Evolutionary conservation across 2,888 invertebrate genomes (phyloP).

Genomic region (Dryobotodes eremita): DNA sequence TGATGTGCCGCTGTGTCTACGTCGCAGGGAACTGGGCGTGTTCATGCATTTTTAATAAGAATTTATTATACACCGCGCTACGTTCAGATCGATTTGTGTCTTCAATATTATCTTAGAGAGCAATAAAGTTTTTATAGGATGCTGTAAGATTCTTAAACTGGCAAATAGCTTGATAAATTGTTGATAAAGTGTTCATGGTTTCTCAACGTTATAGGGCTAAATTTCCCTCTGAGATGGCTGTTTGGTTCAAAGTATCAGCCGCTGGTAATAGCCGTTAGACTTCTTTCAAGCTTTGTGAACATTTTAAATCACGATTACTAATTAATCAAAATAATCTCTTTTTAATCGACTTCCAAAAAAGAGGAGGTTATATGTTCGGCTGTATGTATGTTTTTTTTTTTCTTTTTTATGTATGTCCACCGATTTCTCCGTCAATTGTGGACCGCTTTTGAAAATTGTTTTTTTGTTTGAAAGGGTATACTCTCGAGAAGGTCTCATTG

Average conservation of each 20-base stretch:
- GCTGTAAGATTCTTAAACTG: conserved; percentile 8
- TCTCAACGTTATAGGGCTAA: background rate
- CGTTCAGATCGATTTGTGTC: conserved; percentile 58
- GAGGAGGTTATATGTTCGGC: too few relatives aligned
- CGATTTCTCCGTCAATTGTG: too few relatives aligned
- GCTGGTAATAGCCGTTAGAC: background rate
- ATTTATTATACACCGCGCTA: conserved; percentile 61
- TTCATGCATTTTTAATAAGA: conserved; percentile 70
- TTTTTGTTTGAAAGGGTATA: too few relatives aligned
- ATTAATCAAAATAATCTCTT: background rate
- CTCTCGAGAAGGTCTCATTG: too few relatives aligned
- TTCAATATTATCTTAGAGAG: conserved; percentile 44
- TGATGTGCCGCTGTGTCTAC: conserved; percentile 12
- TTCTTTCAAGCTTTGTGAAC: background rate
- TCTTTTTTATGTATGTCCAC: too few relatives aligned
- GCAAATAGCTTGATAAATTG: conserved; percentile 6
- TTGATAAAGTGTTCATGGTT: conserved; percentile 8
- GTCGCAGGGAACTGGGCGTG: conserved; percentile 50
- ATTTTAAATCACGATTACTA: background rate
- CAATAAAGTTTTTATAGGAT: conserved; percentile 32
- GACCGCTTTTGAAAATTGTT: too few relatives aligned
- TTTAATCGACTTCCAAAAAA: too few relatives aligned
- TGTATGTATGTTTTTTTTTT: too few relatives aligned
- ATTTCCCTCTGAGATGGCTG: background rate
- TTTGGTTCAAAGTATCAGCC: background rate